phyloP scores from a whole-genome alignment of 2,888 invertebrate genomes.

The Ommatoiulus sabulosus region DNA sequence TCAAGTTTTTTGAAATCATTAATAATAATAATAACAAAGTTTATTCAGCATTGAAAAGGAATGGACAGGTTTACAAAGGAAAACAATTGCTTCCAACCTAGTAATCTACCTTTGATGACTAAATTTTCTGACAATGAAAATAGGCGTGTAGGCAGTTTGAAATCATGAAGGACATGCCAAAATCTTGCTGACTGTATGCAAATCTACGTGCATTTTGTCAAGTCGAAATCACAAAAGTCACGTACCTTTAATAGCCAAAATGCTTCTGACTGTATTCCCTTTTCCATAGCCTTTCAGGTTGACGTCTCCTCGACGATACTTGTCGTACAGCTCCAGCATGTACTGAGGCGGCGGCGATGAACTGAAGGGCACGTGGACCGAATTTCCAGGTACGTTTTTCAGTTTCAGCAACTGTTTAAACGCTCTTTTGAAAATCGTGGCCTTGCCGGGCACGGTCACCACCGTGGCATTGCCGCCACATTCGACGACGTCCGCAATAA shows the following conservation, averaged over 20 bases:
- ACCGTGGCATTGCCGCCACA: not conserved
- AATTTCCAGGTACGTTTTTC: slow-evolving; percentile 45
- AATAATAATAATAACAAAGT: too few relatives aligned
- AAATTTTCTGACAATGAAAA: too few relatives aligned
- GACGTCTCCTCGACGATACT: slow-evolving; percentile 51
- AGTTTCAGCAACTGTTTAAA: slow-evolving; percentile 49
- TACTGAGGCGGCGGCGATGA: slow-evolving; percentile 46
- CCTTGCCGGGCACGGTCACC: not conserved
- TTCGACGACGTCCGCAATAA: not conserved
- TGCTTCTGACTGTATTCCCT: slow-evolving; percentile 57
- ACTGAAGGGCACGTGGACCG: not conserved
- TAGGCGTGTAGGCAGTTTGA: too few relatives aligned
- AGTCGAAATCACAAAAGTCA: not conserved
- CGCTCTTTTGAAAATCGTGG: slow-evolving; percentile 40
- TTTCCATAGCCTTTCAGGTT: not conserved
- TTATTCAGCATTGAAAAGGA: too few relatives aligned
- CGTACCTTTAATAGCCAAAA: slow-evolving; percentile 53
- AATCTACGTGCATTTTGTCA: not conserved
- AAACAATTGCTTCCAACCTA: too few relatives aligned
- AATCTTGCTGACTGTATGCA: too few relatives aligned
- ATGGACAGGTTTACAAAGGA: too few relatives aligned
- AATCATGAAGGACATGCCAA: too few relatives aligned
- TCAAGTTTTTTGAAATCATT: too few relatives aligned
- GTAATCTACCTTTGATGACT: too few relatives aligned
- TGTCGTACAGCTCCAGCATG: slow-evolving; percentile 56